Base-by-base conservation (phyloP, 1,140 invertebrate species). In the Drosophila varians region DNA sequence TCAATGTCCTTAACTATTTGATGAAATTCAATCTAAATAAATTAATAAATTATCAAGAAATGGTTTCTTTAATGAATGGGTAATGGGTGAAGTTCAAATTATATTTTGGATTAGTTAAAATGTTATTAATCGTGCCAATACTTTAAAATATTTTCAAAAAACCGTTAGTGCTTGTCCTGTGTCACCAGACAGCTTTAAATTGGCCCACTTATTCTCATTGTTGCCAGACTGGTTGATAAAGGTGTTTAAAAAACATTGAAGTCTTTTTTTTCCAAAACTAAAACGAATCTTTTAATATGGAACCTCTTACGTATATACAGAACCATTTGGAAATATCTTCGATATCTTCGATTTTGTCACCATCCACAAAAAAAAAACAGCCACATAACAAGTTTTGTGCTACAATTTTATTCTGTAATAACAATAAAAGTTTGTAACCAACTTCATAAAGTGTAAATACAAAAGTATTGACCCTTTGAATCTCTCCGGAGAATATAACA, bases 1-100 rank as follows among this genome's bases (percentile, higher is more conserved):
- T 86, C 80, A 87, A 86, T 86, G 82, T 87, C 80, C 82, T 86
- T 80, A 86, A 86, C 80, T 86, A 86, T 77, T 86, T 86, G 87
- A 84, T 84, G 66, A 84, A 84, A 84, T 79, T 75, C 74, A 83
- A 84, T 77, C 79, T 84, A 84, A 84, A 84, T 80, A 80, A 86
- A 86, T 77, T 76, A 86, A 86, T 84, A 84, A 78, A 77, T 78
- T 78, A 73, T 73, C 68, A 73, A 61, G 5, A 16, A 52, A 9
- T 48, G 16, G 7, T 9, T 31, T 31, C 2, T 31, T 9, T 12
- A 21, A 18, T 12, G 2, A 1, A 16, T 28, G 21, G 21, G 4
- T 21, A 21, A 0, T 4, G 1, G 16, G 16, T 0, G 0, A 6
- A 0, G n/a, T n/a, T n/a, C n/a, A n/a, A n/a, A n/a, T n/a, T n/a